Base-by-base conservation (phyloP, 2,797 vertebrate genomes). In the Scarus forsteni region DNA sequence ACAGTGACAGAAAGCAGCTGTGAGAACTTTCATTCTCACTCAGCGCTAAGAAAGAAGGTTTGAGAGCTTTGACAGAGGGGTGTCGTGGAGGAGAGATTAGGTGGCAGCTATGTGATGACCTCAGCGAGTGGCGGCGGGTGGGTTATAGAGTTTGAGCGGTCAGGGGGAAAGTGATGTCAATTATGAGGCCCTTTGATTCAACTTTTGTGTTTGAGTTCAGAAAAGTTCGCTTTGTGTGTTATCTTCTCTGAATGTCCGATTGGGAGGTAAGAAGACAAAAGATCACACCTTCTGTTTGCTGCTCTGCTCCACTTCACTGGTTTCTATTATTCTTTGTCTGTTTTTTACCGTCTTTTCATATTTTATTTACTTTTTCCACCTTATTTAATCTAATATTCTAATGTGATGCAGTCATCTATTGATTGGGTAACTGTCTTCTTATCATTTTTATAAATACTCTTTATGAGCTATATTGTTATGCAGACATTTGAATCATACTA, bases 1-100 rank as follows among this genome's bases (percentile, higher is more conserved):
- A 78, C 87, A 81, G 88, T 92, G 92, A 93, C 91, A 91, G 88
- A 84, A 66, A 92, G 87, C 93, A 92, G 92, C 92, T 94, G 93
- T 78, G 86, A 77, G 86, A 91, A 92, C 87, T 92, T 90, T 90
- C 77, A 86, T 85, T 89, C 81, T 77, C 84, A 62, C 87, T 79
- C 87, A 67, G 77, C 65, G 60, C 81, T 81, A 75, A 85, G 82
- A 70, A 85, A 80, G 70, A 83, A 19, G 45, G n/a, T 86, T 70
- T 73, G 75, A 85, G 81, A 81, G 81, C 80, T 90, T 89, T 91
- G 90, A 91, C 89, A 89, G 83, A 76, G 77, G 70, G 70, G 86
- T 88, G 90, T 89, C 75, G 79, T 82, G 53, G 81, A 64, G 56
- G 61, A 8, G 43, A 85, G 88, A 93, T 82, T 86, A 87, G 80